Conservation (phyloP, 2,888 invertebrate genomes). For the Altica lythri region DNA sequence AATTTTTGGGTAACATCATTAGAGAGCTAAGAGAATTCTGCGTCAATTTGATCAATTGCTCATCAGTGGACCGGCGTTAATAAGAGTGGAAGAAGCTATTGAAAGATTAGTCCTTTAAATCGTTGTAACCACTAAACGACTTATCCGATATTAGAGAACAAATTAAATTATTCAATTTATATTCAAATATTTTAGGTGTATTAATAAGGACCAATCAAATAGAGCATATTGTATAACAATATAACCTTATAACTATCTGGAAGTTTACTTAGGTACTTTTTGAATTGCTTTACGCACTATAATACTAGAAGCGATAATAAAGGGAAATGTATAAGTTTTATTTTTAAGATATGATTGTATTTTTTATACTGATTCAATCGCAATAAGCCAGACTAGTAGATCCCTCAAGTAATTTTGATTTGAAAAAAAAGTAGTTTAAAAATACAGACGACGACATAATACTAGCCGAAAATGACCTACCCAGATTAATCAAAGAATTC, state of each 20-base stretch:
- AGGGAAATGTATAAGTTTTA: background rate
- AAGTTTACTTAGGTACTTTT: slow-evolving; percentile 13
- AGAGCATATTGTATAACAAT: slow-evolving; percentile 37
- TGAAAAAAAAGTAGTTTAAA: background rate
- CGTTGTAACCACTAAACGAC: too few relatives aligned
- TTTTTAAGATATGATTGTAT: background rate
- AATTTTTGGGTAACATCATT: too few relatives aligned
- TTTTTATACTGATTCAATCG: background rate
- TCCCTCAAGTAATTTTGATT: background rate
- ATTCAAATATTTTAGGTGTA: background rate
- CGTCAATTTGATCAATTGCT: too few relatives aligned
- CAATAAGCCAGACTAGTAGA: background rate
- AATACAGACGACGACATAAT: too few relatives aligned
- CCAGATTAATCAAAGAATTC: too few relatives aligned
- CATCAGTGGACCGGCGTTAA: too few relatives aligned
- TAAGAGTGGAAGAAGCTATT: too few relatives aligned
- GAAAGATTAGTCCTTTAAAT: too few relatives aligned
- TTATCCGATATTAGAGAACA: too few relatives aligned
- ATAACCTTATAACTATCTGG: slow-evolving; percentile 15
- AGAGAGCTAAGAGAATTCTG: too few relatives aligned
- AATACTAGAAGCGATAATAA: slow-evolving; percentile 5
- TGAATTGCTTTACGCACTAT: background rate
- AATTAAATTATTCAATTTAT: background rate
- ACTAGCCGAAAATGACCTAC: too few relatives aligned
- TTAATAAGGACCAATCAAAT: too few relatives aligned